Evolutionary conservation across 2,797 vertebrate genomes (phyloP), one percentile per base, ranked within the genome.

Genomic region (Falco berigora): DNA sequence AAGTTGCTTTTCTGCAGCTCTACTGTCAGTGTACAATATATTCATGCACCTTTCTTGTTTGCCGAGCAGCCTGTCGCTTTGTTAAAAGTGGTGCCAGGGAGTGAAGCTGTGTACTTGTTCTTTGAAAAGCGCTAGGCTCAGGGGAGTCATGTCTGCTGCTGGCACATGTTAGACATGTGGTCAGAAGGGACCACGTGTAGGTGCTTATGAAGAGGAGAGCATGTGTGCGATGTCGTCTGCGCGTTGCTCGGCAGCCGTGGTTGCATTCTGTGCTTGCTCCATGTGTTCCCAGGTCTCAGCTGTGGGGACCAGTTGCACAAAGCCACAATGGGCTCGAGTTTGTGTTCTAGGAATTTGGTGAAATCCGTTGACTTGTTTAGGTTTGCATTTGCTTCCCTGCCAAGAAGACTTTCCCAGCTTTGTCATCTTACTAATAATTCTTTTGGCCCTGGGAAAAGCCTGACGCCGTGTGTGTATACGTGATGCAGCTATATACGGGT

Each of bases 381-480:
- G 56, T 89, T 94, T 94, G 75, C 78, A 77, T 93, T 92, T 91
- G 93, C 75, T 93, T 95, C 76, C 72, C 68, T 96, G 96, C 96
- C 95, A 96, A 88, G 74, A 71, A 93, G 64, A 89, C 69, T 96
- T 97, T 97, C 96, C 91, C 83, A 95, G 86, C 81, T 88, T 85
- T 90, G 81, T 97, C 96, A 97, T 94, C 88, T 89, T 97, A 46
- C 96, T 94, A 95, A 94, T 92, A 97, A 96, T 96, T 96, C 50
- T 66, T 55, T 62, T 92, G 90, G 88, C 91, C 76, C 58, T 93
- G 91, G 91, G 91, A 94, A 95, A 92, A 88, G 90, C 73, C 80
- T 78, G 83, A 62, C 83, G 78, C 63, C 82, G 87, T 42, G 23
- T 4, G 2, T 87, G 14, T 42, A 15, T 42, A 42, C 15, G 15